These are phyloP conservation scores for Cotesia vestalis DNA, from an alignment of 1,140 invertebrate genomes.

Conservation along the genomic window DNA sequence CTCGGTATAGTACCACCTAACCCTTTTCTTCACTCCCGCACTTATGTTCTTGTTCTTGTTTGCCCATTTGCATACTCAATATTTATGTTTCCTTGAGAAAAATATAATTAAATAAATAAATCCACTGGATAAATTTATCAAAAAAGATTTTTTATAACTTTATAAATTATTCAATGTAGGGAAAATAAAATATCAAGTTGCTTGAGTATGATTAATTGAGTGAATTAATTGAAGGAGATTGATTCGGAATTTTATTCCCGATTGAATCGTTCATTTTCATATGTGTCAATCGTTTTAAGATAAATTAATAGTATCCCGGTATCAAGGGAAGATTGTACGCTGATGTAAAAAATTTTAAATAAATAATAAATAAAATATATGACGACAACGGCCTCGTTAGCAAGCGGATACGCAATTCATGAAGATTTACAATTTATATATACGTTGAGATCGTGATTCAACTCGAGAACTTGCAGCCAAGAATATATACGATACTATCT, in stretches of 20 bases:
- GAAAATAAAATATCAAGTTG: too few relatives aligned
- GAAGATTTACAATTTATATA: constrained; percentile 33
- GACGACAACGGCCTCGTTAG: constrained; percentile 24
- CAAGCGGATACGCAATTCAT: constrained; percentile 31
- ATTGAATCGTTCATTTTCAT: constrained; percentile 1
- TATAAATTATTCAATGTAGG: background rate
- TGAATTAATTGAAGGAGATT: constrained; percentile 10
- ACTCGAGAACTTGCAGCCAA: background rate
- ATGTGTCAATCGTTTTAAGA: constrained; percentile 3
- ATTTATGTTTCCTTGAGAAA: background rate
- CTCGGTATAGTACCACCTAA: background rate
- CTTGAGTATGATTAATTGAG: constrained; percentile 2
- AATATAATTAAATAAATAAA: background rate
- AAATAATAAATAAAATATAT: background rate
- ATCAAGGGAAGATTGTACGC: background rate
- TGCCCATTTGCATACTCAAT: constrained; percentile 12
- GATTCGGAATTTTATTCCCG: constrained; percentile 7
- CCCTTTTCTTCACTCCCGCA: background rate
- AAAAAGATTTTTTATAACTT: too few relatives aligned
- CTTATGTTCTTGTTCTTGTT: background rate
- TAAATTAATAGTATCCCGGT: constrained; percentile 1
- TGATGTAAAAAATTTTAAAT: background rate
- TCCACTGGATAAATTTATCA: background rate
- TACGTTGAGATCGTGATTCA: constrained; percentile 15
- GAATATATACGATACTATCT: too few relatives aligned